Evolutionary conservation across 2,797 vertebrate species (phyloP), one percentile per base, ranked within the genome.

Genomic region (Allobates femoralis): DNA sequence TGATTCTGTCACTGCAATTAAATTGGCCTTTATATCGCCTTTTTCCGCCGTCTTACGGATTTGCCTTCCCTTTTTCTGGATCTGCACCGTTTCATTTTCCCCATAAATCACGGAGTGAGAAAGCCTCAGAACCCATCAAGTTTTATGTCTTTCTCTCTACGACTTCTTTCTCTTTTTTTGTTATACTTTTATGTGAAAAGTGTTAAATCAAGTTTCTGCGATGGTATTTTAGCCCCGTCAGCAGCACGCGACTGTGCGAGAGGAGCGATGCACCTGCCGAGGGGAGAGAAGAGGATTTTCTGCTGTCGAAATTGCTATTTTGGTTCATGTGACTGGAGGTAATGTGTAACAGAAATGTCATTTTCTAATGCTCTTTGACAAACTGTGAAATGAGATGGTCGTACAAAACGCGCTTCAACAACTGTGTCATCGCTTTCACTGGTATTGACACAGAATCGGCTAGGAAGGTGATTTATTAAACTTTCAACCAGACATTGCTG

Each of bases 141-240:
- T 64, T 89, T 89, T 67, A 62, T 0, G 0, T n/a, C 69, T 88
- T 90, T 86, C 86, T 23, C 73, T 89, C 85, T 79, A 90, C 89
- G 88, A 58, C 51, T 87, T 2, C 89, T 81, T 69, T 83, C 11
- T 46, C 11, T 41, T 41, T 46, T 41, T 46, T 46, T 11, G 7
- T 62, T 53, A 53, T 58, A 82, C 69, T 86, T 86, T 86, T 83
- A 82, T 86, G 73, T 78, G 85, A 86, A 86, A 86, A 77, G 85
- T 86, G 79, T 91, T 91, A 89, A 46, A 75, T 89, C 80, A 87
- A 77, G 14, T 56, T 87, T 87, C 87, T 85, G 87, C 88, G 86
- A 67, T 0, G 41, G 81, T 58, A 85, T 82, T 69, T 91, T 69
- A 89, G 28, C 41, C 75, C 66, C 85, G 86, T 79, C 55, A 90